Percentiles rank a stretch among this genome's conserved stretches.
Conservation (phyloP, 2,113 vertebrate species). For the Dascyllus trimaculatus region DNA sequence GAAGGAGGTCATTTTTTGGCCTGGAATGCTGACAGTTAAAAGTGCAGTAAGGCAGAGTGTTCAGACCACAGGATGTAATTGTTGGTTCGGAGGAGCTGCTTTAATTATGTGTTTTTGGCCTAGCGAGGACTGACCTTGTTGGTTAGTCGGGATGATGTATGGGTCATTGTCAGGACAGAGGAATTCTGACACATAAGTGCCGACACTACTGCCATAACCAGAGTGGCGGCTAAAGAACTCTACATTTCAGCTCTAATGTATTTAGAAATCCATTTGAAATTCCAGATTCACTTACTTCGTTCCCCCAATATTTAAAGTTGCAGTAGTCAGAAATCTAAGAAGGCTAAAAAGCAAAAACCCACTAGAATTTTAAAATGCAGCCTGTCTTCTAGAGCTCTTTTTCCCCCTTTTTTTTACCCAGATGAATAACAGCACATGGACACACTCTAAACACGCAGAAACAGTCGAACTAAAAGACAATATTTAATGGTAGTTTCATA, state of each 20-base stretch:
- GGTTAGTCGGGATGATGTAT: slow-evolving; percentile 48
- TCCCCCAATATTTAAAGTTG: neutral
- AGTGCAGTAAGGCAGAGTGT: slow-evolving; percentile 54
- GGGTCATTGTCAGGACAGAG: slow-evolving; percentile 26
- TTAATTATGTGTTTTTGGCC: slow-evolving; percentile 48
- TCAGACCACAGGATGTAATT: slow-evolving; percentile 52
- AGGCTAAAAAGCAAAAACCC: too few species aligned
- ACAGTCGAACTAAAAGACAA: too few species aligned
- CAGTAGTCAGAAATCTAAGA: neutral
- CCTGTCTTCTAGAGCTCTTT: too few species aligned
- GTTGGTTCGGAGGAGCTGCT: slow-evolving; percentile 49
- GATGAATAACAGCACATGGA: too few species aligned
- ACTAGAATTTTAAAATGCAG: too few species aligned
- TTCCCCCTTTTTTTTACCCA: too few species aligned
- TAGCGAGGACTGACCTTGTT: slow-evolving; percentile 35
- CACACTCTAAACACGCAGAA: too few species aligned
- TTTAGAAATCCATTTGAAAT: neutral
- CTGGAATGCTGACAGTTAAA: slow-evolving; percentile 63
- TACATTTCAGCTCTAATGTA: neutral
- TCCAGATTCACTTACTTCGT: neutral
- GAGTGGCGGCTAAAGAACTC: neutral
- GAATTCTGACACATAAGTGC: slow-evolving; percentile 31
- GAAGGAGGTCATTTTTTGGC: slow-evolving; percentile 41
- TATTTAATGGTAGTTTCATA: too few species aligned
- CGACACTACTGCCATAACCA: neutral